Base-by-base conservation (phyloP, 2,888 invertebrate genomes). In the Nomada flava region DNA sequence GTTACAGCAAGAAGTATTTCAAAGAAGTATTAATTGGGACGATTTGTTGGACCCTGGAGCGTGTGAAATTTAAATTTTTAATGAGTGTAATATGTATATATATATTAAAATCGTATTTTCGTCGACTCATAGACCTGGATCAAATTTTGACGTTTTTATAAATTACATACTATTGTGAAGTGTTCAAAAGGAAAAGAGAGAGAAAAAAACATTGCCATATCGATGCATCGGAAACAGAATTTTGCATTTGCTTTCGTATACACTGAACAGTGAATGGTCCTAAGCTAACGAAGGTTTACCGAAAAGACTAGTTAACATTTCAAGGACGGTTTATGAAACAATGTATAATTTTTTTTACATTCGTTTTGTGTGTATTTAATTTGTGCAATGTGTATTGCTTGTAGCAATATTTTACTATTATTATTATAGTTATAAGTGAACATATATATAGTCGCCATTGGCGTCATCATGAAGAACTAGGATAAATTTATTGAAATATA, bases 1-100 rank as follows among this genome's bases (percentile, higher is more conserved):
- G 99, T 95, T 99, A 76, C 97, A 99, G 89, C 97, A 98, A 93
- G 99, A 99, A 95, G 99, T 99, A 29, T 99, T 97, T 94, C 97
- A 97, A 92, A 97, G 97, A 91, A 96, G 96, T 91, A 96, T 97
- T 86, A 96, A 97, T 93, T 97, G 97, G 97, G 97, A 97, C 92
- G 95, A 95, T 89, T 91, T 95, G 63, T 89, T 94, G 80, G 87
- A 91, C 80, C 86, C 88, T 50, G 85, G 87, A 47, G 89, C 91
- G 42, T 92, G 91, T 83, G 93, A 93, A 86, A 90, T 93, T 72
- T 93, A 88, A 93, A 81, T 78, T 77, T 80, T 82, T 59, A 82
- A 82, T 79, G 68, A 85, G 72, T 84, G 82, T 84, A 74, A 77
- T 72, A 79, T 81, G 62, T 71, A 72, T 71, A 64, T 70, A 60